Conservation (phyloP, 2,888 invertebrate species). For the Rosalia funebris region DNA sequence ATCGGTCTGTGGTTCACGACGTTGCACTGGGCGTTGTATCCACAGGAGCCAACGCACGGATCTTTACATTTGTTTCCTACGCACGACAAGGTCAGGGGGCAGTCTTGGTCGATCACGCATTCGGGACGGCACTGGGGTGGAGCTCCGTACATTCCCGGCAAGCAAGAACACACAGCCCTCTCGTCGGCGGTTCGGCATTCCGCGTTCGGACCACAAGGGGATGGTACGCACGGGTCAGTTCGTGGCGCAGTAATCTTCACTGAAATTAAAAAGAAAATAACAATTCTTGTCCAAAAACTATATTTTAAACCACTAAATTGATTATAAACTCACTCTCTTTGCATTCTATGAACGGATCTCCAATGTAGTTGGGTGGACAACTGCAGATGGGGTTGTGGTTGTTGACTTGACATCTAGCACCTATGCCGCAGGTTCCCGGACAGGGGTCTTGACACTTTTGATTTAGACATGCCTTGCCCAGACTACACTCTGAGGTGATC, state of each 20-base stretch:
- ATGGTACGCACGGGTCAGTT: slow-evolving; percentile 76
- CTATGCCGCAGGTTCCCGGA: slow-evolving; percentile 69
- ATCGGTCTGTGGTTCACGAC: slow-evolving; percentile 81
- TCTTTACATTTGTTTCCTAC: slow-evolving; percentile 77
- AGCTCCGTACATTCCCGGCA: slow-evolving; percentile 78
- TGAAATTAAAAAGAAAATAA: slow-evolving; percentile 26
- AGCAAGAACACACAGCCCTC: slow-evolving; percentile 78
- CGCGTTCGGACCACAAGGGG: slow-evolving; percentile 77
- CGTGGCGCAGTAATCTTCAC: slow-evolving; percentile 59
- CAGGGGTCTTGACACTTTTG: slow-evolving; percentile 75
- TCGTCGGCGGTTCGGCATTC: slow-evolving; percentile 73
- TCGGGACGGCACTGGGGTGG: slow-evolving; percentile 83
- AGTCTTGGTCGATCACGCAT: slow-evolving; percentile 82
- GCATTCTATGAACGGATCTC: slow-evolving; percentile 71
- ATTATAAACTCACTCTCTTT: slow-evolving; percentile 66
- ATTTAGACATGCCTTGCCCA: slow-evolving; percentile 70
- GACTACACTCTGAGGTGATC: slow-evolving; percentile 70
- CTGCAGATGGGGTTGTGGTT: slow-evolving; percentile 74
- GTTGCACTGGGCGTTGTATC: slow-evolving; percentile 78
- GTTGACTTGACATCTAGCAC: slow-evolving; percentile 69
- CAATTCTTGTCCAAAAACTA: too few relatives aligned
- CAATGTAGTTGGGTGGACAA: slow-evolving; percentile 69
- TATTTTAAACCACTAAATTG: too few relatives aligned
- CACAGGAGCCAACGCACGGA: slow-evolving; percentile 81
- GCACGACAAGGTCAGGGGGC: slow-evolving; percentile 79